phyloP scores from a whole-genome alignment of 2,113 vertebrate species.

The Hydrolagus affinis region DNA sequence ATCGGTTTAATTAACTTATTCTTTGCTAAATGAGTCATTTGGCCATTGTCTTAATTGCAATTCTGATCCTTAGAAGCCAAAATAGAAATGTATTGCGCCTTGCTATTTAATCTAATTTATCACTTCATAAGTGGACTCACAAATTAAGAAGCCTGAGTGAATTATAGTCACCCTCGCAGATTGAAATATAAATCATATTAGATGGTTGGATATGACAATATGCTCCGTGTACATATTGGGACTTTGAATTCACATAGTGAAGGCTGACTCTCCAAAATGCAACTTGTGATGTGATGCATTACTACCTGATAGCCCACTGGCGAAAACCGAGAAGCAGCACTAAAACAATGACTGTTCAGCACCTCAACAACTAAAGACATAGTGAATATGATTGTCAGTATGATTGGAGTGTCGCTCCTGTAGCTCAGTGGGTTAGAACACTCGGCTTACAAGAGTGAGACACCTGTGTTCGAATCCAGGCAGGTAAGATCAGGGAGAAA shows the following conservation, averaged over 20 bases:
- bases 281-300: no score
- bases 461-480: no score
- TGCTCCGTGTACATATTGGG: neutral
- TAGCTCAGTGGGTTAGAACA: no score
- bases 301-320: no score
- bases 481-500: no score
- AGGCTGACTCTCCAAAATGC: no score
- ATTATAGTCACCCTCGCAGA: neutral
- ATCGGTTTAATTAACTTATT: constrained; percentile 16
- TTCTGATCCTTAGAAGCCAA: neutral
- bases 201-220: neutral
- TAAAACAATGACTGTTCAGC: neutral
- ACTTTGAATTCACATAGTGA: no score
- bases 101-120: neutral
- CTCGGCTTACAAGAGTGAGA: no score
- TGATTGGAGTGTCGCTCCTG: no score
- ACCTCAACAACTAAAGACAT: neutral
- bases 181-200: neutral
- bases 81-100: neutral
- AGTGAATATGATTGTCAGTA: neutral
- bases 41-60: neutral
- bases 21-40: constrained; percentile 7
- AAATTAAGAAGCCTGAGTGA: neutral
- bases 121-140: neutral
- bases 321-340: neutral